phyloP scores from a whole-genome alignment of 2,113 vertebrate genomes.

The Pantherophis guttatus region DNA sequence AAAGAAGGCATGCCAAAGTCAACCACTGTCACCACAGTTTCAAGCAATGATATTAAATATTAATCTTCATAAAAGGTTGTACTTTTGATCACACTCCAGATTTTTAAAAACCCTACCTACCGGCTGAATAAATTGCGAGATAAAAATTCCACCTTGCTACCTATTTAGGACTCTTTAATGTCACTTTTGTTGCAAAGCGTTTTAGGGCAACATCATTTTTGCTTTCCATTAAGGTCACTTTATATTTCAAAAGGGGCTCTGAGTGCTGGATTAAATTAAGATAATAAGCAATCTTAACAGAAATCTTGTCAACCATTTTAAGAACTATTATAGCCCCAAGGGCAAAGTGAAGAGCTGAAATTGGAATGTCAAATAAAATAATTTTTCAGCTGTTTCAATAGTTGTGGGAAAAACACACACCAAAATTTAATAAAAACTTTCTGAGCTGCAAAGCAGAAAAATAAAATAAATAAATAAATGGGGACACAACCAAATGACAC shows the following conservation, averaged over 20 bases:
- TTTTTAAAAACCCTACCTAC: background rate
- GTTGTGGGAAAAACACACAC: background rate
- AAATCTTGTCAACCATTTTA: background rate
- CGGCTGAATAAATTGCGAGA: background rate
- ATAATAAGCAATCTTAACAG: background rate
- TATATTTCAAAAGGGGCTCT: background rate
- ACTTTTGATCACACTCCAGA: background rate
- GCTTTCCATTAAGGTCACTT: background rate
- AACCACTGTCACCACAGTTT: slow-evolving; percentile 8
- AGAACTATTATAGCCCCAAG: background rate
- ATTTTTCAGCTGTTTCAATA: background rate
- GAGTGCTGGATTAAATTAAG: background rate
- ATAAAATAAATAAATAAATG: background rate
- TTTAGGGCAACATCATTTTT: background rate
- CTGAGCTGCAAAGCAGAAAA: background rate
- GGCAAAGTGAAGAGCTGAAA: background rate
- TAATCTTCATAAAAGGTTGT: background rate
- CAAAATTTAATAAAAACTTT: background rate
- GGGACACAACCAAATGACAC: background rate
- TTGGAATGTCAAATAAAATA: background rate
- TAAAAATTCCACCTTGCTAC: background rate
- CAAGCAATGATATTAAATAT: slow-evolving; percentile 16
- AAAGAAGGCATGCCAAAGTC: slow-evolving; percentile 31
- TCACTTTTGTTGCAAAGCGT: background rate
- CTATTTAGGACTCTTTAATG: background rate